These are phyloP conservation scores for Tetranychus truncatus DNA, from an alignment of 2,888 invertebrate species.

Conservation along the genomic window DNA sequence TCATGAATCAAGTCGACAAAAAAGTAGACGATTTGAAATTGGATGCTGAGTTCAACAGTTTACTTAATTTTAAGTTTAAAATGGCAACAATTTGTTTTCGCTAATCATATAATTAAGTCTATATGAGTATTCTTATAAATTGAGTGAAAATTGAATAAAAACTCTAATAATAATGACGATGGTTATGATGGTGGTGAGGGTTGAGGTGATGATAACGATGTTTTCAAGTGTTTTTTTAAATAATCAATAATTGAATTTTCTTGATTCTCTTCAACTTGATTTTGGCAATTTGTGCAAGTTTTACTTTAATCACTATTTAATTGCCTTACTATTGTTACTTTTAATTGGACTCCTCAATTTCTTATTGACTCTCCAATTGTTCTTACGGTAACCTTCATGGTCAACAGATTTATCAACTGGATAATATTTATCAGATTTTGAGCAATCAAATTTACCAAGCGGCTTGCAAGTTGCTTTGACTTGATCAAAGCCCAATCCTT, in stretches of 20 bases:
- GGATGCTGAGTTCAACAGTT: neutral
- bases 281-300: neutral
- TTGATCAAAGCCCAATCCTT: constrained; percentile 25
- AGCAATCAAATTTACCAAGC: constrained; percentile 21
- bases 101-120: neutral
- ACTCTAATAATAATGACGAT: neutral
- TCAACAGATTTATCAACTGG: neutral
- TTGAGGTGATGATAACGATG: neutral
- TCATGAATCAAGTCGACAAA: neutral
- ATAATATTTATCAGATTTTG: constrained; percentile 13
- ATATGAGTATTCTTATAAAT: neutral
- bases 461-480: constrained; percentile 22
- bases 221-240: neutral
- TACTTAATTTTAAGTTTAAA: neutral
- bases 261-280: neutral
- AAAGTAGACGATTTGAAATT: neutral
- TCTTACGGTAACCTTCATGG: neutral
- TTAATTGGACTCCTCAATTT: neutral
- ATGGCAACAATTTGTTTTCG: neutral
- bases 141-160: neutral
- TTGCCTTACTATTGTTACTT: neutral
- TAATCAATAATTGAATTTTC: neutral
- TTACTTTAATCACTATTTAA: neutral
- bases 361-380: neutral
- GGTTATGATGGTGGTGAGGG: neutral